Conservation (phyloP, 2,797 vertebrate genomes). For the Oryzias dopingdopingensis region DNA sequence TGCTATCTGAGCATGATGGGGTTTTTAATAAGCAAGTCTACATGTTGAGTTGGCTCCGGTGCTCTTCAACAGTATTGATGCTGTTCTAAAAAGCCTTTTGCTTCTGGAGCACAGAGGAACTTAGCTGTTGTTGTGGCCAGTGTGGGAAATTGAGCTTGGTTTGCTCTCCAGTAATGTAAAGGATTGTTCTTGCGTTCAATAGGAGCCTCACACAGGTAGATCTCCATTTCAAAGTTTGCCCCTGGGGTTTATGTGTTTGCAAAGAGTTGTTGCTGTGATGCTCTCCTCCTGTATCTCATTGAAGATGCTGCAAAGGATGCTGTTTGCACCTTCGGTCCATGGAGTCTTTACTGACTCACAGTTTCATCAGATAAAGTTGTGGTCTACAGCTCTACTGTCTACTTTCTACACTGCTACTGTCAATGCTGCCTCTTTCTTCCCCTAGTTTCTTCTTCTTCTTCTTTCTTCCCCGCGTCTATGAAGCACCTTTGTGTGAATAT, state of each 20-base stretch:
- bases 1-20: neutral
- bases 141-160: slow-evolving; percentile 9
- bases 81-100: slow-evolving; percentile 13
- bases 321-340: neutral
- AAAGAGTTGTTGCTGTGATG: neutral
- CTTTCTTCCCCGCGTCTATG: too few species aligned
- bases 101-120: slow-evolving; percentile 17
- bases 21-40: neutral
- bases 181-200: slow-evolving; percentile 8
- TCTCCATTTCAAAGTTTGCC: neutral
- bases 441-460: too few species aligned
- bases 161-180: slow-evolving; percentile 12
- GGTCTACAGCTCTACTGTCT: too few species aligned
- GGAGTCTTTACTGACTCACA: neutral
- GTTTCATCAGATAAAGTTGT: too few species aligned
- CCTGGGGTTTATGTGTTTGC: neutral
- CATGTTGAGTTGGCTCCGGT: neutral
- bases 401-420: too few species aligned
- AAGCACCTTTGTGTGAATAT: too few species aligned
- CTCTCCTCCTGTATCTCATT: neutral
- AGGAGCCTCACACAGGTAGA: neutral
- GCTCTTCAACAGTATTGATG: neutral
- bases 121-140: slow-evolving; percentile 10
- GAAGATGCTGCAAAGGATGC: neutral
- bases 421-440: too few species aligned